phyloP scores from a whole-genome alignment of 37 sponge, comb jelly and placozoan genomes.

The Cladorhizidae sp. region DNA sequence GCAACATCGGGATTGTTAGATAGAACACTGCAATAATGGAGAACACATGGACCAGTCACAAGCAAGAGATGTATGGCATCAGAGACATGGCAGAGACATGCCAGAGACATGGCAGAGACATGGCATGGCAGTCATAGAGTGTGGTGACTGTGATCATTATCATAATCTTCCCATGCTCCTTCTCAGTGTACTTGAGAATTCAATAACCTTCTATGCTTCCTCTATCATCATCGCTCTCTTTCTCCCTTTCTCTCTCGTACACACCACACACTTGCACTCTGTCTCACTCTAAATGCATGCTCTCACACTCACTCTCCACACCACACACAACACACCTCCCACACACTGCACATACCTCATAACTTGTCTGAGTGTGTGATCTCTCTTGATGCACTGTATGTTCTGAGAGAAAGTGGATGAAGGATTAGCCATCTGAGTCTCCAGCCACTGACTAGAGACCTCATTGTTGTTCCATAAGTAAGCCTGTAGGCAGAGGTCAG shows the following conservation, averaged over 20 bases:
- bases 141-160: background rate
- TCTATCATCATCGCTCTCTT: too few relatives aligned
- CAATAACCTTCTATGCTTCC: too few relatives aligned
- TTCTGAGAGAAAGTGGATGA: slow-evolving; percentile 65
- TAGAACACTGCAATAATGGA: slow-evolving; percentile 29
- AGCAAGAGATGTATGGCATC: background rate
- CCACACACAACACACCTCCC: background rate
- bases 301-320: background rate
- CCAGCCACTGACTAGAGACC: slow-evolving; percentile 80
- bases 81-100: background rate
- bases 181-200: too few relatives aligned
- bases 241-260: too few relatives aligned
- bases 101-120: background rate
- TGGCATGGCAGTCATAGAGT: background rate
- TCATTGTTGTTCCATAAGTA: slow-evolving; percentile 93
- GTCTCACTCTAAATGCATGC: too few relatives aligned
- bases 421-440: slow-evolving; percentile 31
- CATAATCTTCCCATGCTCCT: too few relatives aligned
- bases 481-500: slow-evolving; percentile 34
- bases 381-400: slow-evolving; percentile 67
- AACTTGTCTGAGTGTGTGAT: slow-evolving; percentile 52
- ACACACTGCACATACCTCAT: slow-evolving; percentile 27
- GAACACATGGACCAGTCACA: too few relatives aligned
- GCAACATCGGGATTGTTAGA: slow-evolving; percentile 48
- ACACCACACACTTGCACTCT: too few relatives aligned